phyloP scores from a whole-genome alignment of 2,888 invertebrate species.

The Pristionchus japonicus region DNA sequence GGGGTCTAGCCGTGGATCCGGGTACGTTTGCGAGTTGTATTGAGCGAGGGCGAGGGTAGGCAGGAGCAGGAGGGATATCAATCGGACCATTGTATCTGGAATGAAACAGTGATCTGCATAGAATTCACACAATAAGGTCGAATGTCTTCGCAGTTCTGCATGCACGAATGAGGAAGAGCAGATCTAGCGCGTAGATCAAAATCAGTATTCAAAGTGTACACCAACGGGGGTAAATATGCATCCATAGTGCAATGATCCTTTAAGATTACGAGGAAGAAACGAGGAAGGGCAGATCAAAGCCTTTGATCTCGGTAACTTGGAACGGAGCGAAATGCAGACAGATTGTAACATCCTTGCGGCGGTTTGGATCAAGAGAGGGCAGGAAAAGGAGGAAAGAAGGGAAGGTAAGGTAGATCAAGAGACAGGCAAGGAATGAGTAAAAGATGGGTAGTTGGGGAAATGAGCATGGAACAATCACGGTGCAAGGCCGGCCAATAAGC shows the following conservation, averaged over 20 bases:
- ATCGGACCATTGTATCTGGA: neutral
- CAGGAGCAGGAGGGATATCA: constrained; percentile 24
- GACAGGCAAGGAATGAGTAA: neutral
- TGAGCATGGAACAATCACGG: neutral
- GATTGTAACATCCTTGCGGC: neutral
- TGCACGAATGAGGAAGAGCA: too few species aligned
- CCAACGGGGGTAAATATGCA: too few species aligned
- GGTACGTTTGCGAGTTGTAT: constrained; percentile 71
- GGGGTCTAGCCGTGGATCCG: constrained; percentile 69
- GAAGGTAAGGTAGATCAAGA: neutral
- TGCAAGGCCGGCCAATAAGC: neutral
- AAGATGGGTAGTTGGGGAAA: neutral
- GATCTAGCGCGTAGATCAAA: too few species aligned
- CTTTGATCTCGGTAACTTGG: neutral
- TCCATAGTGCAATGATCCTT: neutral
- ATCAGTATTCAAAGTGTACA: too few species aligned
- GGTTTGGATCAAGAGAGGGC: neutral
- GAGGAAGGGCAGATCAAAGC: neutral
- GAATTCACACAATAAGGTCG: too few species aligned
- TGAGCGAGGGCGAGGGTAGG: constrained; percentile 53
- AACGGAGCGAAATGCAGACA: neutral
- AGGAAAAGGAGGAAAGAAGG: neutral
- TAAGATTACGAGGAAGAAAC: neutral
- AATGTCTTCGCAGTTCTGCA: too few species aligned
- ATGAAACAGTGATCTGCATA: too few species aligned